A percentile compares a stretch with the other conserved stretches of the same genome.
These are phyloP conservation scores for Lasius fuliginosus DNA, from an alignment of 2,888 invertebrate genomes.

Conservation along the genomic window DNA sequence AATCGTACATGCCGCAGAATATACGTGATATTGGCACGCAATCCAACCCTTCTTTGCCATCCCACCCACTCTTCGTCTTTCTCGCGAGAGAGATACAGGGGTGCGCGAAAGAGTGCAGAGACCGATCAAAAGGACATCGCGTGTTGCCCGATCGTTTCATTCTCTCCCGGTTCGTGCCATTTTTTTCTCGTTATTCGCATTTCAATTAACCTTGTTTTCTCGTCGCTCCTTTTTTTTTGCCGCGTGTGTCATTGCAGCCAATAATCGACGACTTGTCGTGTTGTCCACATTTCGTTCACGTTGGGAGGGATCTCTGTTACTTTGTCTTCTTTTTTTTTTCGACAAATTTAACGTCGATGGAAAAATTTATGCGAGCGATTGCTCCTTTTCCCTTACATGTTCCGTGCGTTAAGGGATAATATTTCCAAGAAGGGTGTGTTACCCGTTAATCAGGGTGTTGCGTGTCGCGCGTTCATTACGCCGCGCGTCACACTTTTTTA, in stretches of 20 bases:
- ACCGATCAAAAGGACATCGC: constrained; percentile 81
- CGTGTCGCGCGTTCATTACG: constrained; percentile 65
- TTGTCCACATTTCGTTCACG: background rate
- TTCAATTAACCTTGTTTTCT: constrained; percentile 64
- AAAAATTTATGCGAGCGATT: background rate
- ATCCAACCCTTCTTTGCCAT: constrained; percentile 32
- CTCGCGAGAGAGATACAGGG: constrained; percentile 1
- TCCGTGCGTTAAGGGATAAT: background rate
- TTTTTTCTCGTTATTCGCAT: constrained; percentile 56
- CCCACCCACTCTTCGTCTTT: constrained; percentile 18
- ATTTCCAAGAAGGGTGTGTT: constrained; percentile 44
- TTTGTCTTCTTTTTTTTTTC: background rate
- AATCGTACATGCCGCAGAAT: constrained; percentile 54
- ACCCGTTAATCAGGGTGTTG: constrained; percentile 56
- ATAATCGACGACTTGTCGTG: constrained; percentile 21
- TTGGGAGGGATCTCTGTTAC: background rate
- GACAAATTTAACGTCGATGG: background rate
- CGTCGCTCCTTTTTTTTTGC: constrained; percentile 11
- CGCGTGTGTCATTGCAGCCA: background rate
- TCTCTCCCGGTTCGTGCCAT: constrained; percentile 40
- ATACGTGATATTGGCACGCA: constrained; percentile 61
- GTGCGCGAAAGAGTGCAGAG: constrained; percentile 43
- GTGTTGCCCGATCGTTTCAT: constrained; percentile 75
- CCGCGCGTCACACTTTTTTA: constrained; percentile 28
- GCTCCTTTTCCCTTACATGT: background rate